These are phyloP conservation scores for Listronotus oregonensis DNA, from an alignment of 1,140 invertebrate species.

Conservation along the genomic window DNA sequence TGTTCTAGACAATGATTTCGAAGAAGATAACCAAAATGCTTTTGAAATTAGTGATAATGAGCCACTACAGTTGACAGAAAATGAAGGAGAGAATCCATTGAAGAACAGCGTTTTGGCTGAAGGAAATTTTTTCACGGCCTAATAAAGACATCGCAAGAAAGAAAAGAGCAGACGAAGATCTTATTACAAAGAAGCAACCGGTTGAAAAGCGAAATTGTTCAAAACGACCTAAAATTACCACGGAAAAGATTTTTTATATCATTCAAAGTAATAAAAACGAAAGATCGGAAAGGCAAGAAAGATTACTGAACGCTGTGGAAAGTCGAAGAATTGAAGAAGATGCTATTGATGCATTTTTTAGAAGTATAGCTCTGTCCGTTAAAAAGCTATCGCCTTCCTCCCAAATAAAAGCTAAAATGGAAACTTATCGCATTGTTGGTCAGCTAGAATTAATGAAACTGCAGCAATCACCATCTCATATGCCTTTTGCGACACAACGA, in stretches of 20 bases:
- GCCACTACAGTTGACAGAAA: no score
- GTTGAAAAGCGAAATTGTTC: neutral
- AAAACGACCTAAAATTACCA: neutral
- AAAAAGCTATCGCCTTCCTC: no score
- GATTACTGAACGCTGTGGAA: no score
- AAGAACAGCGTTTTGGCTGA: neutral
- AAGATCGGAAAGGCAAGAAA: no score
- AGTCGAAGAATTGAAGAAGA: no score
- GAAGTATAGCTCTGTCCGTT: no score
- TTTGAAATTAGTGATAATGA: neutral
- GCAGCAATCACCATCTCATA: neutral
- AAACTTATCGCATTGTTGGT: neutral
- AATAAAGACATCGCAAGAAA: neutral
- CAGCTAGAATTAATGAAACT: neutral
- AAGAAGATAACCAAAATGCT: slow-evolving; percentile 1
- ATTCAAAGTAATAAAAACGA: neutral
- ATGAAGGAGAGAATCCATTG: neutral
- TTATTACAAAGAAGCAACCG: neutral
- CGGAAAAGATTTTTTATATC: neutral
- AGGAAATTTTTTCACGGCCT: neutral
- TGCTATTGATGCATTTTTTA: no score
- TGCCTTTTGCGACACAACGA: neutral
- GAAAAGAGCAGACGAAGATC: neutral
- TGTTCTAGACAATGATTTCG: neutral
- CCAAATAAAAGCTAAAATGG: neutral